phyloP scores from a whole-genome alignment of 2,113 vertebrate species.

The Orientallactaga bullata region DNA sequence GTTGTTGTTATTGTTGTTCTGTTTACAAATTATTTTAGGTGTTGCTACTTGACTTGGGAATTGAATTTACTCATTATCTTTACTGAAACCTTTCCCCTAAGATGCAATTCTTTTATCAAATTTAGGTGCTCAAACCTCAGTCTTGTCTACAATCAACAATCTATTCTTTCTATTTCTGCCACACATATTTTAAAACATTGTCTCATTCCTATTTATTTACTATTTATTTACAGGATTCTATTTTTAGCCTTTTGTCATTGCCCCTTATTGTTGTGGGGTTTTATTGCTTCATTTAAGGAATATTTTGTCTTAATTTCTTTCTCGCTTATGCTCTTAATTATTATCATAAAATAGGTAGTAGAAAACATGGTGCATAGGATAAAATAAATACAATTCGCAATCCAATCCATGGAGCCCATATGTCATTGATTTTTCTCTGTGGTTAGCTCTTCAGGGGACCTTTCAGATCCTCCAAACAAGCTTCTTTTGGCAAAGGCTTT shows the following conservation, averaged over 20 bases:
- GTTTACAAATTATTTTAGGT: neutral
- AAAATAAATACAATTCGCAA: neutral
- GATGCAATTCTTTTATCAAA: neutral
- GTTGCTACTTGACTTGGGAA: neutral
- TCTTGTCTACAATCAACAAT: neutral
- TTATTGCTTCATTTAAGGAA: conserved; percentile 10
- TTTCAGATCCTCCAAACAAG: neutral
- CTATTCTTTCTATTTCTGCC: neutral
- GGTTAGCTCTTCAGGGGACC: conserved; percentile 26
- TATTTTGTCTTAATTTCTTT: conserved; percentile 12
- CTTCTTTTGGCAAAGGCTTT: neutral
- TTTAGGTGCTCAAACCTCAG: neutral
- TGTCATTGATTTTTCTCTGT: neutral
- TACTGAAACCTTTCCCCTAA: neutral
- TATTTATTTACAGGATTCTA: neutral
- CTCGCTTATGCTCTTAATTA: neutral
- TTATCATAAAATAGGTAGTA: neutral
- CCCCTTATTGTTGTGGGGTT: neutral
- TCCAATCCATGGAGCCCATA: neutral
- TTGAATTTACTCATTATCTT: neutral
- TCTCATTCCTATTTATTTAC: neutral
- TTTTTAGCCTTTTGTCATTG: neutral
- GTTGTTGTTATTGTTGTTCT: neutral
- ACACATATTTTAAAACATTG: conserved; percentile 1
- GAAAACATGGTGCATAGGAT: neutral